Base-by-base conservation (phyloP, 2,888 invertebrate species). In the Aromia moschata region DNA sequence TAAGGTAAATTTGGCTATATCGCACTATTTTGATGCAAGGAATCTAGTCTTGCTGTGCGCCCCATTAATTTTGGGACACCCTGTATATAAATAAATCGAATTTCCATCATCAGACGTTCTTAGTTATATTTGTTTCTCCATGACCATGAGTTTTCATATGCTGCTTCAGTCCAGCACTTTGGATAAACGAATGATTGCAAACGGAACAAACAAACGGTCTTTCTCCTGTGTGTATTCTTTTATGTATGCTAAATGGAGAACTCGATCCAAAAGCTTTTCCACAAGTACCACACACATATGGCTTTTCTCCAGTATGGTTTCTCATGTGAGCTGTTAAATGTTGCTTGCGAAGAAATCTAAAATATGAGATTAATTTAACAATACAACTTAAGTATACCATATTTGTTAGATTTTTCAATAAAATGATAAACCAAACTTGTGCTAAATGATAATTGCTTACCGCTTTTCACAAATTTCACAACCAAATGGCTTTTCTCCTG, bases 301-400 rank as follows among this genome's bases (percentile, higher is more conserved):
- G n/a, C 15, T 46, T 46, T 16, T 46, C 46, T 5, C 46, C 46
- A 17, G 46, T 46, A 11, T 25, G 43, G 20, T 14, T 43, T 43
- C 18, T 43, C 43, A 43, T 25, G 25, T 43, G 25, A 4, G 43
- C 20, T 12, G 43, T 43, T 43, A 43, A 14, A 25, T 25, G 25
- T 7, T 25, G 25, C 7, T 25, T 25, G 3, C 25, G 25, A 25
- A 25, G 25, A 25, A 25, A 25, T 25, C 25, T 25, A 25, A 25
- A 25, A 7, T 5, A 25, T 25, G 4, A 25, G 7, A 7, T 25
- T 25, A 25, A 5, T 25, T 25, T 25, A 25, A 25, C 7, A 25
- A 25, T 5, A 25, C n/a, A n/a, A n/a, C n/a, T n/a, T n/a, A n/a
- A n/a, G n/a, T n/a, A n/a, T n/a, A n/a, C n/a, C n/a, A n/a, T n/a